Evolutionary conservation across 2,113 vertebrate genomes (phyloP).

Genomic region (Hoplias malabaricus): DNA sequence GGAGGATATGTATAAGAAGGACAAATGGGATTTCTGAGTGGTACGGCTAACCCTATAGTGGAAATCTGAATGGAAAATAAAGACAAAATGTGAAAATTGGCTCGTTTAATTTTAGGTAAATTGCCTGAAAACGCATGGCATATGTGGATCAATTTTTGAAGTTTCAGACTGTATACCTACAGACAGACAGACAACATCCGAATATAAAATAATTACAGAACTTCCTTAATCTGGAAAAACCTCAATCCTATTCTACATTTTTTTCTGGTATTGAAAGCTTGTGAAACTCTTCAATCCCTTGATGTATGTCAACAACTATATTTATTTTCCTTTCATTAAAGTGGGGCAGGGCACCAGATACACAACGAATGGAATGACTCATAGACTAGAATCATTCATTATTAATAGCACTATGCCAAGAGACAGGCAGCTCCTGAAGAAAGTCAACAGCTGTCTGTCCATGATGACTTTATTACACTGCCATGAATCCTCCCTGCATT

Average conservation of each 20-base stretch:
- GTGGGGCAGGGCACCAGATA: conserved; percentile 13
- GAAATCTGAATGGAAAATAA: not conserved
- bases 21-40: not conserved
- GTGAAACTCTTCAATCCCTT: not conserved
- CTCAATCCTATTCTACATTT: not conserved
- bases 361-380: conserved; percentile 25
- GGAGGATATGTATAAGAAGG: not conserved
- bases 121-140: no score
- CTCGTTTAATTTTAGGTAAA: no score
- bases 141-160: no score
- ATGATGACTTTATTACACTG: conserved; percentile 38
- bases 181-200: not conserved
- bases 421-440: conserved; percentile 27
- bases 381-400: conserved; percentile 35
- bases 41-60: not conserved
- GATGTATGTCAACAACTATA: conserved; percentile 29
- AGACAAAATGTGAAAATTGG: no score
- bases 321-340: conserved; percentile 42
- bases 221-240: not conserved
- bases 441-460: conserved; percentile 18
- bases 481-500: conserved; percentile 6
- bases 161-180: not conserved
- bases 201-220: not conserved
- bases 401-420: conserved; percentile 20
- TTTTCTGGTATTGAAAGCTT: conserved; percentile 5